phyloP scores from a whole-genome alignment of 1,140 invertebrate genomes.

The Pseudachorutes palmiensis region DNA sequence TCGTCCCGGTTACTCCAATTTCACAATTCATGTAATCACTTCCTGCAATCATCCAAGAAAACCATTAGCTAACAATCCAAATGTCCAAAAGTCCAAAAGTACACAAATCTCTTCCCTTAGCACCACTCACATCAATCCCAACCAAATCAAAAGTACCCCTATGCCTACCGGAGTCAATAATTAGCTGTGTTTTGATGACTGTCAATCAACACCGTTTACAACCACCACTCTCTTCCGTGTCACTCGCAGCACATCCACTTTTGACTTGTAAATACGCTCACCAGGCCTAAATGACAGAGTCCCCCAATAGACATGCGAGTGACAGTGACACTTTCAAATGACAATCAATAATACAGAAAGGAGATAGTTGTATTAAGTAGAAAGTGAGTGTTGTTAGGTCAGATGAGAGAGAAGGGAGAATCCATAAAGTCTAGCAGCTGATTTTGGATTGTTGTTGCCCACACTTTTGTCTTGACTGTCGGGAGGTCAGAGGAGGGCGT shows the following conservation, averaged over 20 bases:
- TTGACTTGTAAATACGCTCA: no score
- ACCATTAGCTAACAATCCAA: neutral
- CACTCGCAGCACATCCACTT: no score
- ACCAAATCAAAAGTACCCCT: neutral
- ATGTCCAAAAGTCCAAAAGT: no score
- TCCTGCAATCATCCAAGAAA: constrained; percentile 45
- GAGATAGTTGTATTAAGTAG: no score
- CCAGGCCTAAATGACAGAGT: no score
- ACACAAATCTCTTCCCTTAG: neutral
- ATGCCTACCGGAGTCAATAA: neutral
- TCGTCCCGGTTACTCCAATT: constrained; percentile 41
- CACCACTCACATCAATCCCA: neutral
- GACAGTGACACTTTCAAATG: neutral
- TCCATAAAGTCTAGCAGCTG: neutral
- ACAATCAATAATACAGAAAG: neutral
- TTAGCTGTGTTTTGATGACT: no score
- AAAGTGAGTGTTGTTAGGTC: no score
- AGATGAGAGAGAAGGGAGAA: neutral
- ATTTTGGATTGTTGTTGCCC: neutral
- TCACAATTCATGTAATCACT: constrained; percentile 71
- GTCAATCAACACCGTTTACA: no score
- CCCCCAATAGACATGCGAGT: no score
- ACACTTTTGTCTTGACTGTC: neutral
- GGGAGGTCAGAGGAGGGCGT: neutral
- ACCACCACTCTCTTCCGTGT: no score